These are phyloP conservation scores for Bufo gargarizans DNA, from an alignment of 2,113 vertebrate species.

Conservation along the genomic window DNA sequence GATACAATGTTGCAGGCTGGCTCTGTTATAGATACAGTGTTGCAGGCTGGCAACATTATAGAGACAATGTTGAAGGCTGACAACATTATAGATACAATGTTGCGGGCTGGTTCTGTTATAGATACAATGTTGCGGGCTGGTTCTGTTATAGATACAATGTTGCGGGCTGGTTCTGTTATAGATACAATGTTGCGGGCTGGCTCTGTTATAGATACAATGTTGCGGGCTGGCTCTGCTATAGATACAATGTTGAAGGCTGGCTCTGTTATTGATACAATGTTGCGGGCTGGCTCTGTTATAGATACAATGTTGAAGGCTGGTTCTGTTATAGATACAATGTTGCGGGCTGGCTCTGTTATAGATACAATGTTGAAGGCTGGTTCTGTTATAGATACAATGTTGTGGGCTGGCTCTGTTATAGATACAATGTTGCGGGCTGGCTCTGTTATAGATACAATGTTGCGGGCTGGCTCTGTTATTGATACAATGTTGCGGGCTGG, in stretches of 20 bases:
- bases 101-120: background rate
- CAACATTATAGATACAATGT: no score
- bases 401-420: background rate
- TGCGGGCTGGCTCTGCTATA: background rate
- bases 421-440: background rate
- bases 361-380: background rate
- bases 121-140: background rate
- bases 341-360: background rate
- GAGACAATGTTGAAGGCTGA: no score
- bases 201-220: background rate
- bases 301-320: no score
- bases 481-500: background rate
- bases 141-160: background rate
- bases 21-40: no score
- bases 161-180: background rate
- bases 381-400: background rate
- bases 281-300: no score
- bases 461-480: background rate
- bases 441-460: no score
- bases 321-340: no score
- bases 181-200: background rate
- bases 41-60: no score
- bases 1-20: background rate
- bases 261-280: no score
- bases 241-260: no score